Percentiles rank a stretch among this genome's conserved stretches.
Evolutionary conservation across 2,113 vertebrate species (phyloP).

Genomic region (Athene noctua): DNA sequence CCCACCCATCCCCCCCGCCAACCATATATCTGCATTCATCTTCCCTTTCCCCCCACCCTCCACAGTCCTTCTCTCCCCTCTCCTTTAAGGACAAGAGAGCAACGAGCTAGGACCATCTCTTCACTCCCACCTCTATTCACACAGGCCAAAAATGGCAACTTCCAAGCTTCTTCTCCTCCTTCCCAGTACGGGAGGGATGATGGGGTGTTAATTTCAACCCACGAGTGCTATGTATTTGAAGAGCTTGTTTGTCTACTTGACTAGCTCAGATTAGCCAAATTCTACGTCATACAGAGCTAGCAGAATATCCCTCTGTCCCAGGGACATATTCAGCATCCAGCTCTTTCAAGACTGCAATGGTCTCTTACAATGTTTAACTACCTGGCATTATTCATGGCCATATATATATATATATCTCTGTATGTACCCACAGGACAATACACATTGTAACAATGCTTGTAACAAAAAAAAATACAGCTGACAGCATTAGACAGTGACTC

Average conservation of each 20-base stretch:
- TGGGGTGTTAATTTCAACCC: background rate
- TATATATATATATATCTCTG: background rate
- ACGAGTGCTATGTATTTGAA: background rate
- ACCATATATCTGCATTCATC: background rate
- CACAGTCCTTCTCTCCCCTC: background rate
- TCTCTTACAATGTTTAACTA: conserved; percentile 5
- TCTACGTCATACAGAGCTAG: conserved; percentile 3
- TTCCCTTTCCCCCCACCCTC: conserved; percentile 13
- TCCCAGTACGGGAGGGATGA: background rate
- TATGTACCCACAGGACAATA: conserved; percentile 22
- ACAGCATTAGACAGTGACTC: conserved; percentile 45
- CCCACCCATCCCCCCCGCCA: background rate
- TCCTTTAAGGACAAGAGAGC: background rate
- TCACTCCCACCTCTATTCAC: conserved; percentile 46
- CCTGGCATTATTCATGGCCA: conserved; percentile 4
- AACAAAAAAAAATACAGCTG: conserved; percentile 42
- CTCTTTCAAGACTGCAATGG: background rate
- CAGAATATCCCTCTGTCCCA: background rate
- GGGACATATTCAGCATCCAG: background rate
- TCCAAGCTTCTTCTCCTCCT: conserved; percentile 12
- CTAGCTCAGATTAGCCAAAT: conserved; percentile 3
- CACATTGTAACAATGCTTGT: background rate
- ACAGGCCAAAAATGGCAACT: conserved; percentile 16
- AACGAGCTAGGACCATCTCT: conserved; percentile 15
- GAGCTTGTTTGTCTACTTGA: background rate